Conservation (phyloP, 1,140 invertebrate genomes). For the Cardiocondyla obscurior region DNA sequence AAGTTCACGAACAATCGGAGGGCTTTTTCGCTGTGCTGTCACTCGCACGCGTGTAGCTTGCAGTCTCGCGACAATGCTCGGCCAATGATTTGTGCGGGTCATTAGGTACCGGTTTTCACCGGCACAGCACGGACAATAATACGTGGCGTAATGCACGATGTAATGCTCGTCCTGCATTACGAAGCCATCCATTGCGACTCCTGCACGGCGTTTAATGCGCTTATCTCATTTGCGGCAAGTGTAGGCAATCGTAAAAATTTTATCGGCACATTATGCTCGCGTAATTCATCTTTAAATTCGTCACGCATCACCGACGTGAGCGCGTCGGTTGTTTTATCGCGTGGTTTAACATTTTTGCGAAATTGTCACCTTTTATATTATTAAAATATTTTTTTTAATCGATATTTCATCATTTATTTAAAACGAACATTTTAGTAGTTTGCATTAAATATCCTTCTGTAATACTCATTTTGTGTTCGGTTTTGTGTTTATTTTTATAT, state of each 20-base stretch:
- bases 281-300: conserved; percentile 27
- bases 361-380: neutral
- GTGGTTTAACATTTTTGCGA: neutral
- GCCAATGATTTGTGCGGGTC: conserved; percentile 57
- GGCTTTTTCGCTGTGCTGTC: conserved; percentile 59
- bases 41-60: conserved; percentile 26
- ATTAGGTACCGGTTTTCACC: conserved; percentile 55
- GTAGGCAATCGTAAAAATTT: conserved; percentile 20
- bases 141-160: conserved; percentile 30
- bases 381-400: no score
- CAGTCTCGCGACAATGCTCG: conserved; percentile 28
- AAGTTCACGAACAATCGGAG: neutral
- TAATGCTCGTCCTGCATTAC: conserved; percentile 36
- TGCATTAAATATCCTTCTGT: neutral
- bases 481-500: no score
- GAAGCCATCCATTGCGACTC: neutral
- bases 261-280: neutral
- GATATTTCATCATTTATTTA: no score
- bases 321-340: neutral
- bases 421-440: neutral
- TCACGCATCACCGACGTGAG: neutral
- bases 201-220: neutral
- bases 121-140: conserved; percentile 50
- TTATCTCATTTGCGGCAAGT: neutral
- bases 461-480: no score